A percentile compares a stretch with the other conserved stretches of the same genome.
phyloP scores from a whole-genome alignment of 2,888 invertebrate species.

The Apotomis betuletana region DNA sequence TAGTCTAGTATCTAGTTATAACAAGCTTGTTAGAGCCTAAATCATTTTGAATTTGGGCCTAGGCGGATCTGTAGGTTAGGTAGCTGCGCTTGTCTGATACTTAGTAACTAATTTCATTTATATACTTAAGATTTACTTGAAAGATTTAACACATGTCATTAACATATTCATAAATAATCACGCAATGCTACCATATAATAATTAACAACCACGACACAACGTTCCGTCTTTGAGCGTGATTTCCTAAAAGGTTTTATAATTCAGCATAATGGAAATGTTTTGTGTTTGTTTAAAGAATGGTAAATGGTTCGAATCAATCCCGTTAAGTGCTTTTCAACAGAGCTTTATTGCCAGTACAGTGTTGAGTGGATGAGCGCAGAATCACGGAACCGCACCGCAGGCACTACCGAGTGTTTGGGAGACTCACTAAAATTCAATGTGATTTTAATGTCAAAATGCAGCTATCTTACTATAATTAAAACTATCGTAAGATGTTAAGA shows the following conservation, averaged over 20 bases:
- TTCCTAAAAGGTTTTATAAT: conserved; percentile 80
- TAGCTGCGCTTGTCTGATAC: too few species aligned
- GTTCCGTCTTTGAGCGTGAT: conserved; percentile 19
- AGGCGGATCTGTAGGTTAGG: too few species aligned
- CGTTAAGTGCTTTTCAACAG: conserved; percentile 82
- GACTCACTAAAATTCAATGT: not conserved
- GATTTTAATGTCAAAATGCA: not conserved
- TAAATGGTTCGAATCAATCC: conserved; percentile 83
- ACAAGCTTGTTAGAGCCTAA: too few species aligned
- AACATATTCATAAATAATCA: not conserved
- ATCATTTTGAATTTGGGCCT: too few species aligned
- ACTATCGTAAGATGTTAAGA: too few species aligned
- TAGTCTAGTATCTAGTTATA: too few species aligned
- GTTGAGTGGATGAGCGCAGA: conserved; percentile 63
- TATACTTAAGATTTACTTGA: too few species aligned
- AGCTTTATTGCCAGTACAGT: conserved; percentile 80
- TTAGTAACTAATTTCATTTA: too few species aligned
- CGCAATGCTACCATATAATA: not conserved
- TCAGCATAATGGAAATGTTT: conserved; percentile 79
- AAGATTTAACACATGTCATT: too few species aligned
- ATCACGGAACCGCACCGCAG: not conserved
- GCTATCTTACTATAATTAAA: too few species aligned
- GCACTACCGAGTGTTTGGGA: not conserved
- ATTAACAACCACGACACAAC: conserved; percentile 21
- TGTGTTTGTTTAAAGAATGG: conserved; percentile 83